Evolutionary conservation across 2,888 invertebrate species (phyloP), one percentile per base, ranked within the genome.

Genomic region (Cremastinae sp.): DNA sequence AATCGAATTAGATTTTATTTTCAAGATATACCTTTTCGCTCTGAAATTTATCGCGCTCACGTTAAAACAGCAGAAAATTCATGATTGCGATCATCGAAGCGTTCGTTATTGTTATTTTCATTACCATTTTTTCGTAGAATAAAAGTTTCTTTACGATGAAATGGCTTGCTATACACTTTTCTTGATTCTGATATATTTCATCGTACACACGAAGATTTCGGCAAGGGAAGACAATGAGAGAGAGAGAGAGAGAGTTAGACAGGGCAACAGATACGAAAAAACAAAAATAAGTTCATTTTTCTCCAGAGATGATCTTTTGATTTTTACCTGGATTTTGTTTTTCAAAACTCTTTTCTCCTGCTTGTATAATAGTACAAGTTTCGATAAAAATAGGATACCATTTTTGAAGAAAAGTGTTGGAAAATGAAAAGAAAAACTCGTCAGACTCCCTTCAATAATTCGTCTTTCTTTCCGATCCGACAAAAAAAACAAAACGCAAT

Each of bases 371-470:
- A n/a, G n/a, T 28, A 28, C 12, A 79, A 79, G n/a, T n/a, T 85
- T 85, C 80, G 85, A 85, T 84, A 85, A 83, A 87, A 87, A 86
- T 83, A 85, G 81, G 82, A 81, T 83, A 82, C 28, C 28, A 5
- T 5, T 28, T 28, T 2, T 28, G 72, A 5, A 28, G 28, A 28
- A 28, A 28, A 28, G 28, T 2, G 28, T 28, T 28, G 2, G 28
- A 28, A 28, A 28, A 28, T 28, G 5, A 3, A 28, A 5, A 28
- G 73, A 76, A 64, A 78, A 81, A 28, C 28, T 28, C 28, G 28
- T 28, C 28, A 28, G 28, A 5, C 72, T 71, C 79, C 78, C 73
- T 79, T 75, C 76, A 73, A 75, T 79, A 78, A 64, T 77, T 79
- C 73, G 73, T 73, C 79, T 66, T 56, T 79, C 80, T n/a, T 53